phyloP scores from a whole-genome alignment of 2,888 invertebrate species.

The Tubiluchus corallicola region DNA sequence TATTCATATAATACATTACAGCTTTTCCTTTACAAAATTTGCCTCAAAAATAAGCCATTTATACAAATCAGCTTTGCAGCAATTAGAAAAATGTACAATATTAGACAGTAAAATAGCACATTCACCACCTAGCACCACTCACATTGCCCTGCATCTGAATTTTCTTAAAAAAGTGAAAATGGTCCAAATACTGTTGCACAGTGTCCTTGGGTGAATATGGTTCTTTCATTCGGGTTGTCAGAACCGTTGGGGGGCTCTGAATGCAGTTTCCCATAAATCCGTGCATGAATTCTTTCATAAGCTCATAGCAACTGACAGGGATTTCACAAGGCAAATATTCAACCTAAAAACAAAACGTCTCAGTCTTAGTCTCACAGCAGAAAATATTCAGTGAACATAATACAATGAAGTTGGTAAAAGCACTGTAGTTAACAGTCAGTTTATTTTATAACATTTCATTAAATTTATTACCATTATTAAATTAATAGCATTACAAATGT shows the following conservation, averaged over 20 bases:
- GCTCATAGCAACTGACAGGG: constrained; percentile 70
- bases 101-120: too few species aligned
- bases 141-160: too few species aligned
- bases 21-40: too few species aligned
- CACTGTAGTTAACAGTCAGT: too few species aligned
- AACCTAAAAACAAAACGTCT: constrained; percentile 39
- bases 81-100: too few species aligned
- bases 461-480: constrained; percentile 4
- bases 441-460: neutral
- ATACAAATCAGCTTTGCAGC: too few species aligned
- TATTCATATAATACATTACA: too few species aligned
- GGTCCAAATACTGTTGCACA: constrained; percentile 79
- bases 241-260: constrained; percentile 26
- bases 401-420: too few species aligned
- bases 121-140: too few species aligned
- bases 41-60: too few species aligned
- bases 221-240: constrained; percentile 57
- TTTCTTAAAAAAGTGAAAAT: constrained; percentile 73
- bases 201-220: constrained; percentile 78
- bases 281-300: constrained; percentile 74
- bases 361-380: too few species aligned
- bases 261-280: constrained; percentile 63
- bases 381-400: too few species aligned
- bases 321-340: constrained; percentile 81
- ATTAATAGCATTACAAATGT: constrained; percentile 4